Base-by-base conservation (phyloP, 2,888 invertebrate genomes). In the Leptopilina drosophilae region DNA sequence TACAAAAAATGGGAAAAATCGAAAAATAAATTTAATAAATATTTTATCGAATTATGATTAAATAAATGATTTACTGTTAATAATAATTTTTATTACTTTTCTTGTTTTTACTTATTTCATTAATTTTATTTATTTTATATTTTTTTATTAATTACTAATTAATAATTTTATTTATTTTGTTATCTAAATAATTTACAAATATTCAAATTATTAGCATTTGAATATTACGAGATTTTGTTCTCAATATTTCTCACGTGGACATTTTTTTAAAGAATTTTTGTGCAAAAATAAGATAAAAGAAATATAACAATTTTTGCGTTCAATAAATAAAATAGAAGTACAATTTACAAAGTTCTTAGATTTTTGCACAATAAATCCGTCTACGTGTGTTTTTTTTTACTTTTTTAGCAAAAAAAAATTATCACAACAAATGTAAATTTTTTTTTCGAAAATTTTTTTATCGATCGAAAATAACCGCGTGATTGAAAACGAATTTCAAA, bases 301-400 rank as follows among this genome's bases (percentile, higher is more conserved):
- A 73, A 56, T 53, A 53, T 33, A 56, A 73, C 56, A 73, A 73
- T 73, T 73, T 59, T 40, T 15, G 73, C 73, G 56, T 33, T 59
- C 53, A 73, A 59, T 73, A 73, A 73, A 56, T 73, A 56, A 73
- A 49, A 33, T 33, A 73, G 56, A 73, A n/a, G 26, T 64, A 64
- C 11, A 73, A 73, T 73, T 73, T 59, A 73, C 56, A 73, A 73
- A 56, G 33, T 73, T 59, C 56, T 40, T 73, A 56, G 33, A 15
- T 73, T 73, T 56, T 6, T 5, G 33, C 56, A 73, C 73, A 73
- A 56, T n/a, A 56, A 33, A 9, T 64, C 26, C 14, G 8, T 40
- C 33, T 64, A 64, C 64, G 40, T 64, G 40, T 64, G 64, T 5
- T n/a, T 73, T 73, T 5, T 12, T 6, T 9, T 53, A 8, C 5